Conservation (phyloP, 1,140 invertebrate species). For the Pseudomyrmex concolor region DNA sequence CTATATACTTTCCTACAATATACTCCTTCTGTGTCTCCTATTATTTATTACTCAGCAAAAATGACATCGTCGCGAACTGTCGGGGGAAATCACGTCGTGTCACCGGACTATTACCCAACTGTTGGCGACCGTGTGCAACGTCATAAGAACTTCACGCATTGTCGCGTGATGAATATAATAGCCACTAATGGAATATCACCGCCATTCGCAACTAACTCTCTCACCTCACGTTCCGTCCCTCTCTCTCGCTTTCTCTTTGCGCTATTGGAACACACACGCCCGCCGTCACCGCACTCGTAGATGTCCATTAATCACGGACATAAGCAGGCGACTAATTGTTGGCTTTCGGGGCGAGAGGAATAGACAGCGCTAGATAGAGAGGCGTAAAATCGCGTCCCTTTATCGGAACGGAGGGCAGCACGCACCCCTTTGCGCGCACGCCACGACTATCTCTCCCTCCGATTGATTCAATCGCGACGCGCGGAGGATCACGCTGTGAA, state of each 20-base stretch:
- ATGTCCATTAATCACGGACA: conserved; percentile 80
- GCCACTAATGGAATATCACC: conserved; percentile 77
- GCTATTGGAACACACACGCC: conserved; percentile 77
- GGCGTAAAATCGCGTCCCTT: conserved; percentile 80
- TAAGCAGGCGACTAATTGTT: conserved; percentile 82
- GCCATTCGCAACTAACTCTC: conserved; percentile 68
- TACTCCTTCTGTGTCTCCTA: not conserved
- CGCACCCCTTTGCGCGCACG: conserved; percentile 72
- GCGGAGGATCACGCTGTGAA: conserved; percentile 74
- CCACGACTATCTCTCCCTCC: conserved; percentile 68
- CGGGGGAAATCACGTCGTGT: conserved; percentile 10
- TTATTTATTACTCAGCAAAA: conserved; percentile 11
- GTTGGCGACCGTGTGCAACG: conserved; percentile 26
- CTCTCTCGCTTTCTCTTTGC: conserved; percentile 46
- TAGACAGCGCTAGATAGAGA: conserved; percentile 72
- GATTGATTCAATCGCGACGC: conserved; percentile 63
- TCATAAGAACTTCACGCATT: conserved; percentile 62
- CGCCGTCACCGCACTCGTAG: conserved; percentile 75
- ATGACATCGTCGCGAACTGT: conserved; percentile 11
- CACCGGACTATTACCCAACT: conserved; percentile 32
- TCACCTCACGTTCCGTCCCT: conserved; percentile 48
- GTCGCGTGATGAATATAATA: conserved; percentile 79
- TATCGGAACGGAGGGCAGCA: conserved; percentile 65
- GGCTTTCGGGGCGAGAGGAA: conserved; percentile 73
- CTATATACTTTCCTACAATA: too few relatives aligned